Percentiles rank a stretch among this genome's conserved stretches.
These are phyloP conservation scores for Labrus mixtus DNA, from an alignment of 2,113 vertebrate species.

Conservation along the genomic window DNA sequence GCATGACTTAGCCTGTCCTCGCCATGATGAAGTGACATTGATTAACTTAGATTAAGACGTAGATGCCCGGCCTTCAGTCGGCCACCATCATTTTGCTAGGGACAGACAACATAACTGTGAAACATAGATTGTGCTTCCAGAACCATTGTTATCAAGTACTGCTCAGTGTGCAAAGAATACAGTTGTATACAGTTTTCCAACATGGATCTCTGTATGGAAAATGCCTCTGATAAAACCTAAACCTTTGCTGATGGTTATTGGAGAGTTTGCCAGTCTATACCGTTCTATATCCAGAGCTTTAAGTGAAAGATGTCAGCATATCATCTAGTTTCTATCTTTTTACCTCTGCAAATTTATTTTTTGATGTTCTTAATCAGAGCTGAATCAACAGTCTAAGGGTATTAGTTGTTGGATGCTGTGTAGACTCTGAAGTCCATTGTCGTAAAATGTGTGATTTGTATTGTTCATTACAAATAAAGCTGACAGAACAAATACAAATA, in stretches of 20 bases:
- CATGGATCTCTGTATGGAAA: neutral
- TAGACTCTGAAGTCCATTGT: too few species aligned
- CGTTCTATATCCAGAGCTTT: too few species aligned
- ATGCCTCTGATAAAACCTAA: neutral
- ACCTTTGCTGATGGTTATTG: neutral
- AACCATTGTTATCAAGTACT: neutral
- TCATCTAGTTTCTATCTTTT: too few species aligned
- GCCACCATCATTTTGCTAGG: constrained; percentile 18
- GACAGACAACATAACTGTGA: neutral
- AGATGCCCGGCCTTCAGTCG: constrained; percentile 39
- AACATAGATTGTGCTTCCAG: neutral
- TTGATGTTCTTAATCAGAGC: too few species aligned
- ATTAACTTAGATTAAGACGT: constrained; percentile 68
- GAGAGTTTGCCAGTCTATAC: too few species aligned
- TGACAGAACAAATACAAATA: neutral
- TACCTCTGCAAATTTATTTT: too few species aligned
- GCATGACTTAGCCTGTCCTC: constrained; percentile 59
- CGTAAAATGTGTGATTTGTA: neutral
- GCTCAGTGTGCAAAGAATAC: constrained; percentile 13
- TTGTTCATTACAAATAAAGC: neutral
- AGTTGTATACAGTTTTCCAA: neutral
- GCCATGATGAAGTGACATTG: constrained; percentile 60
- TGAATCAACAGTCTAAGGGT: too few species aligned
- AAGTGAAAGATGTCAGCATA: too few species aligned
- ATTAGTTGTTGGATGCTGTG: too few species aligned